Base-by-base conservation (phyloP, 1,140 invertebrate genomes). In the Wasmannia auropunctata region DNA sequence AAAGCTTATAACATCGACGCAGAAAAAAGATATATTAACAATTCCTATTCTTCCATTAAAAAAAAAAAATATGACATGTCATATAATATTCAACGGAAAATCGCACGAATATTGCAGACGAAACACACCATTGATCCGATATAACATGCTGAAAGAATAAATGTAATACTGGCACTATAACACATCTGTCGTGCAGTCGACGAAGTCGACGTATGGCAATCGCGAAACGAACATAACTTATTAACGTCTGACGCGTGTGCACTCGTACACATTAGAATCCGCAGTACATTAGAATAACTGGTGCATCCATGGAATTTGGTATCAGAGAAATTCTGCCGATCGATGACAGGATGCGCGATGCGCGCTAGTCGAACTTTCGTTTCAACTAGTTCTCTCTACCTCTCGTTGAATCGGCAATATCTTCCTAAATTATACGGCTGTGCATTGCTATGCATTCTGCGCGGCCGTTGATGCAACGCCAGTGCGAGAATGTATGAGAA, bases 301-400 rank as follows among this genome's bases (percentile, higher is more conserved):
- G 75, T 81, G 86, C 81, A 87, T 86, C 86, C 76, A 54, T 63
- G 83, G 88, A 92, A 93, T 93, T 90, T 80, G 85, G 85, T 90
- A 92, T 92, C 85, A 88, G 92, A 93, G 92, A 93, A 93, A 93
- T 92, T 91, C 87, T 65, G 56, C 80, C 54, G 81, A 86, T 88
- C 87, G 72, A 89, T 89, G 90, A 90, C 85, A 69, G 22, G 28
- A 58, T n/a, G 37, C 22, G 79, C 80, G 62, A 74, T 43, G 63
- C 56, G 67, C 34, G 60, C 87, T 70, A 86, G 43, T 70, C 49
- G 74, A 75, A 81, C 87, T 87, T 90, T 89, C 88, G 86, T 87
- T 89, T 85, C 86, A 56, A 75, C 69, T 60, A 85, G 67, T 77
- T 81, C 70, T 81, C 70, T 76, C 69, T 69, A 51, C 60, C 65